phyloP scores from a whole-genome alignment of 30 jellyfish, hydroid and myxozoan genomes.

The Morbakka virulenta region DNA sequence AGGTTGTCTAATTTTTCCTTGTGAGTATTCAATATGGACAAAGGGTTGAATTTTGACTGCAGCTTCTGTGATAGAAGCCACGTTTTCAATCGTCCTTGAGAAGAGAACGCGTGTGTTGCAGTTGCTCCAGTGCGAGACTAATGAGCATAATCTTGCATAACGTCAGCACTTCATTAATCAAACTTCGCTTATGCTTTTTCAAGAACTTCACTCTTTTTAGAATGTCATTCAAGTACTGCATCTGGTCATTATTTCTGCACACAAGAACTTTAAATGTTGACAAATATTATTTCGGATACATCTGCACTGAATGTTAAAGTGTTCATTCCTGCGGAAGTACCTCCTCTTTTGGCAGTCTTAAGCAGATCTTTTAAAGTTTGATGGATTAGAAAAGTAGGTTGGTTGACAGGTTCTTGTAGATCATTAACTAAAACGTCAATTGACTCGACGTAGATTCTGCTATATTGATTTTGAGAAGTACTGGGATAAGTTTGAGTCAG shows the following conservation, averaged over 20 bases:
- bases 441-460: constrained; percentile 13
- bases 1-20: not conserved
- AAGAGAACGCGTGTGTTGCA: not conserved
- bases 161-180: not conserved
- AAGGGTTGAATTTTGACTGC: not conserved
- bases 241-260: too few species aligned
- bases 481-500: constrained; percentile 1
- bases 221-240: not conserved
- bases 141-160: not conserved
- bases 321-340: too few species aligned
- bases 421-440: constrained; percentile 6
- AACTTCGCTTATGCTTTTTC: not conserved
- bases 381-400: not conserved
- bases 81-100: not conserved
- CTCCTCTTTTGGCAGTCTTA: too few species aligned
- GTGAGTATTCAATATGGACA: not conserved
- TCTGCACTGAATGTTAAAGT: too few species aligned
- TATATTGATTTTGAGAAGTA: constrained; percentile 7
- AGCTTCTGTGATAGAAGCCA: not conserved
- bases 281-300: too few species aligned
- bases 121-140: not conserved
- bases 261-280: too few species aligned
- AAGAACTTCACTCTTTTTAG: not conserved
- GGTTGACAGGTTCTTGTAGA: not conserved
- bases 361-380: too few species aligned